Base-by-base conservation (phyloP, 2,888 invertebrate genomes). In the Hypomecis punctinalis region DNA sequence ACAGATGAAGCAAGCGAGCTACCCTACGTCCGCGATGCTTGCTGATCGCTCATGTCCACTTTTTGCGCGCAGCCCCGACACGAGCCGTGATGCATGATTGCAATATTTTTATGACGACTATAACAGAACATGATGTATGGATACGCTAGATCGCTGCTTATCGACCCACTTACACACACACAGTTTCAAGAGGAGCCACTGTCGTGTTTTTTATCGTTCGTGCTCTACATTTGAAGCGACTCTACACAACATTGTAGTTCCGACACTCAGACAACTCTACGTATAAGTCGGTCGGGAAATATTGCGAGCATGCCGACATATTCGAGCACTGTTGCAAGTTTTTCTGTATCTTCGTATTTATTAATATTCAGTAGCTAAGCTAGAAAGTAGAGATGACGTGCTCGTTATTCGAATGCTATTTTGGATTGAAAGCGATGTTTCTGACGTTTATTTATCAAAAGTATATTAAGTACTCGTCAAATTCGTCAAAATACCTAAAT, bases 61-160 rank as follows among this genome's bases (percentile, higher is more conserved):
- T 43, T 43, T 43, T 54, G 35, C 43, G 54, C 13, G 33, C 5
- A n/a, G 37, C 55, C 13, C 33, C 6, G 0, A 10, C 37, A 33
- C 45, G 51, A 43, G 35, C 37, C 45, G 52, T 49, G 49, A 61
- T 53, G 40, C 46, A 55, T 61, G 54, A 61, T 55, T 61, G 55
- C 61, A 45, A 61, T 45, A 61, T 53, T 49, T 47, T 55, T 61
- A 61, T 45, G 55, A 55, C 55, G 48, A 49, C 23, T 52, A 37
- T 43, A 43, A 55, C 48, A 48, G 49, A 54, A 53, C 47, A 53
- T 40, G 60, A 52, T 35, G 53, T 35, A 40, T 10, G 39, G n/a
- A n/a, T 37, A 10, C 51, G 51, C 13, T 9, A 36, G 39, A 36
- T 49, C 49, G 49, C 49, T 9, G n/a, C 36, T 37, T 11, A 23